phyloP scores from a whole-genome alignment of 2,888 invertebrate species.

The Archaeoteleia sp. region DNA sequence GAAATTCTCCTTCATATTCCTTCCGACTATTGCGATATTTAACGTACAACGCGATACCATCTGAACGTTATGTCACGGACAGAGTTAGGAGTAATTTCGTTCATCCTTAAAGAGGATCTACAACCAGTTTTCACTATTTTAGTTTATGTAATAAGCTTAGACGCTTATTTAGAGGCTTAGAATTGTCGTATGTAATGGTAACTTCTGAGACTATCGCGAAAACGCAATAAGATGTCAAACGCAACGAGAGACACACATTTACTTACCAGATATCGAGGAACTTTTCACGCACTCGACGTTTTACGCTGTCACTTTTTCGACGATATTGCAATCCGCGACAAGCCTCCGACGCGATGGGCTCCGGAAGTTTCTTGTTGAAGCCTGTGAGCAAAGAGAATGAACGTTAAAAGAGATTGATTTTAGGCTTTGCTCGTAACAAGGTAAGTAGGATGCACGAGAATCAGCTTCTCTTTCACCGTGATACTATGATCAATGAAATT shows the following conservation, averaged over 20 bases:
- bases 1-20: slow-evolving; percentile 5
- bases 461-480: too few relatives aligned
- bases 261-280: slow-evolving; percentile 80
- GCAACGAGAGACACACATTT: background rate
- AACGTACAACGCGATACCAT: slow-evolving; percentile 11
- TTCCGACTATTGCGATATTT: slow-evolving; percentile 8
- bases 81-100: too few relatives aligned
- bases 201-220: background rate
- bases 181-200: background rate
- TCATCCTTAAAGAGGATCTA: too few relatives aligned
- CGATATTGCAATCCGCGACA: slow-evolving; percentile 78
- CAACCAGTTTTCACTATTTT: too few relatives aligned
- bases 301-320: slow-evolving; percentile 78
- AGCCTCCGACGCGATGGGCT: slow-evolving; percentile 78
- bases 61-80: background rate
- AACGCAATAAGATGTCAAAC: background rate
- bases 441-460: background rate
- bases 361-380: slow-evolving; percentile 80
- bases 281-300: slow-evolving; percentile 78
- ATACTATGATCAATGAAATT: too few relatives aligned
- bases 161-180: too few relatives aligned
- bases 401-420: slow-evolving; percentile 35
- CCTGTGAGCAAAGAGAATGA: slow-evolving; percentile 71
- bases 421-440: slow-evolving; percentile 11
- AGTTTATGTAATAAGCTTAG: too few relatives aligned